Base-by-base conservation (phyloP, 1,140 invertebrate genomes). In the Metopolophium dirhodum region DNA sequence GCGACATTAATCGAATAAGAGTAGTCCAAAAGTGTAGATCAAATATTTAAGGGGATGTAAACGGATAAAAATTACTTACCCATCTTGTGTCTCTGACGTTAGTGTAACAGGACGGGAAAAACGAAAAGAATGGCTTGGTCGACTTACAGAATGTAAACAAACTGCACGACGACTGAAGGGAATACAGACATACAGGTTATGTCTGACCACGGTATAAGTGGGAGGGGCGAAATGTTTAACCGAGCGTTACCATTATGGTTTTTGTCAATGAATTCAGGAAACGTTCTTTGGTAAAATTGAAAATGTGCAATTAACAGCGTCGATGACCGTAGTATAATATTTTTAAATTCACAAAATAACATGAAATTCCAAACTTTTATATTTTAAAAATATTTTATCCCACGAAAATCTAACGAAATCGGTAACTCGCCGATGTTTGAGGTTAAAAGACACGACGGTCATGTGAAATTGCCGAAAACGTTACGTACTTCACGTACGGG, bases 41-140 rank as follows among this genome's bases (percentile, higher is more conserved):
- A 20, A 30, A 45, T 68, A 49, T 8, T 30, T 8, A 68, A 45
- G 1, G 11, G 37, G 91, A 93, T 93, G 45, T 41, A 54, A 93
- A 37, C 14, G 49, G 91, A 93, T 93, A 11, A 93, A 93, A 86
- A 30, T 85, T 49, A 93, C 91, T 93, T 30, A 93, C 91, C 91
- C 91, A 93, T 93, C 35, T 93, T 93, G 91, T n/a, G 23, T 54
- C 47, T 30, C 18, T 26, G 30, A 86, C 77, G 91, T 93, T 30
- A 41, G 85, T 41, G 35, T 47, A 7, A 93, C 91, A 45, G 14
- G 6, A 90, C 37, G 35, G 30, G 30, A 47, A 49, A 54, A 37
- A 86, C 30, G 49, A 85, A 93, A 93, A 93, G 82, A 86, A 51
- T 20, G 82, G 91, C 4, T 20, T 26, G 6, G 23, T 0, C 49